phyloP scores from a whole-genome alignment of 2,888 invertebrate genomes.

The Volucella zonaria region DNA sequence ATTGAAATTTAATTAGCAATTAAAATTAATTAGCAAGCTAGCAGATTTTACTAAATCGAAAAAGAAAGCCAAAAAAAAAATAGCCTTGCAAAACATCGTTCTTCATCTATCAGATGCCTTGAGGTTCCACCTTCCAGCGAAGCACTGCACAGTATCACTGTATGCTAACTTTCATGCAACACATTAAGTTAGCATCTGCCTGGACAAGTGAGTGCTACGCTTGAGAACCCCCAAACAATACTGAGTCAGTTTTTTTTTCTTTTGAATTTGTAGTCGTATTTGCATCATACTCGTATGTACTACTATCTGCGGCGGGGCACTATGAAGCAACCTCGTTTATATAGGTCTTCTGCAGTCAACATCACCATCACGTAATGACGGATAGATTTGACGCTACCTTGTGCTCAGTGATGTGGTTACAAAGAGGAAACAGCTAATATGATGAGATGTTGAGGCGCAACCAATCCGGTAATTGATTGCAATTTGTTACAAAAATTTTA shows the following conservation, averaged over 20 bases:
- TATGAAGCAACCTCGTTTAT: slow-evolving; percentile 53
- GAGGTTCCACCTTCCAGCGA: slow-evolving; percentile 16
- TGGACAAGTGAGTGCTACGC: slow-evolving; percentile 70
- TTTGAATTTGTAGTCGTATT: slow-evolving; percentile 38
- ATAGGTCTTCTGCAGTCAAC: slow-evolving; percentile 46
- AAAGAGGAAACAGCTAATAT: slow-evolving; percentile 19
- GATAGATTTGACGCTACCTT: slow-evolving; percentile 70
- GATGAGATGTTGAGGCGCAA: slow-evolving; percentile 24
- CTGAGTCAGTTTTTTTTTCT: slow-evolving; percentile 48
- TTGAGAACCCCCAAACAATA: slow-evolving; percentile 66
- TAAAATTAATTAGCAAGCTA: slow-evolving; percentile 25
- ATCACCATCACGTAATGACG: slow-evolving; percentile 60
- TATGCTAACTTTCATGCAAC: slow-evolving; percentile 41
- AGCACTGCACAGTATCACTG: slow-evolving; percentile 6
- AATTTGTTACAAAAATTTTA: slow-evolving; percentile 15
- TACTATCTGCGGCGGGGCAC: slow-evolving; percentile 21
- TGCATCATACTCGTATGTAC: slow-evolving; percentile 46
- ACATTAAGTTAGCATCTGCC: slow-evolving; percentile 61
- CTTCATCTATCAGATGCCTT: background rate
- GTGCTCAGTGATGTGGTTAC: slow-evolving; percentile 65
- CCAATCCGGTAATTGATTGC: background rate
- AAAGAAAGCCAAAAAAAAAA: background rate
- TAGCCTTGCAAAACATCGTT: slow-evolving; percentile 29
- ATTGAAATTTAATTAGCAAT: background rate
- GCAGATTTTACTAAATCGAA: background rate